phyloP scores from a whole-genome alignment of 2,797 vertebrate species.

The Echiichthys vipera region DNA sequence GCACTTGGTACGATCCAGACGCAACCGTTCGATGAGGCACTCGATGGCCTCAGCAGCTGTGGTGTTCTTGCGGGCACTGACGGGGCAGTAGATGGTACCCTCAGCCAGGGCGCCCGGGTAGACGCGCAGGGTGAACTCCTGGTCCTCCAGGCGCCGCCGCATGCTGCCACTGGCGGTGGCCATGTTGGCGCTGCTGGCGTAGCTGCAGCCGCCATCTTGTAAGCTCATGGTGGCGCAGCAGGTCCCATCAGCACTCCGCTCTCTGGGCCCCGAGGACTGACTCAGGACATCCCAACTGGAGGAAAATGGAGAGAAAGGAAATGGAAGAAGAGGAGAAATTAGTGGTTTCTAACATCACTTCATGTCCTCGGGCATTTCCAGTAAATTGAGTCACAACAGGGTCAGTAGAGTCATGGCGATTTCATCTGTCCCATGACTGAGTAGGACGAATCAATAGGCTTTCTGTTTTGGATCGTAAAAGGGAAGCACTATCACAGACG shows the following conservation, averaged over 20 bases:
- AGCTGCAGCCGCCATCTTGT: conserved; percentile 92
- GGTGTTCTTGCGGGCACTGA: conserved; percentile 91
- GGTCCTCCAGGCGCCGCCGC: conserved; percentile 96
- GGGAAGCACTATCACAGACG: conserved; percentile 36
- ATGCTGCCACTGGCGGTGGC: conserved; percentile 73
- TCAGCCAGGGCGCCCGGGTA: conserved; percentile 94
- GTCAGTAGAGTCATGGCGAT: conserved; percentile 51
- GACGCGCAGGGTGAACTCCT: conserved; percentile 92
- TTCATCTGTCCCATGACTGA: conserved; percentile 61
- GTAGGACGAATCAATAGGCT: conserved; percentile 44
- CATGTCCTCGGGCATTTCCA: conserved; percentile 26
- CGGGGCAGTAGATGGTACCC: conserved; percentile 95
- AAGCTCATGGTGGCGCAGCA: conserved; percentile 93
- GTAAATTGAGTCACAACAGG: conserved; percentile 44
- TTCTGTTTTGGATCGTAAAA: conserved; percentile 51
- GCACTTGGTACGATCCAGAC: conserved; percentile 92
- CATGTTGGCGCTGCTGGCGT: conserved; percentile 73
- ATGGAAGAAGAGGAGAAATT: neutral
- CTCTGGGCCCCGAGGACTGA: conserved; percentile 71
- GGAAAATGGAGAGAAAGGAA: conserved; percentile 5
- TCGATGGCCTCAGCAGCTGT: conserved; percentile 96
- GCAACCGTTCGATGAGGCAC: conserved; percentile 90
- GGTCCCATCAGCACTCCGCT: conserved; percentile 90
- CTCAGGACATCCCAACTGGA: conserved; percentile 88
- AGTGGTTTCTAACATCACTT: conserved; percentile 12